These are phyloP conservation scores for Platichthys stellatus DNA, from an alignment of 2,113 vertebrate genomes.

Conservation along the genomic window DNA sequence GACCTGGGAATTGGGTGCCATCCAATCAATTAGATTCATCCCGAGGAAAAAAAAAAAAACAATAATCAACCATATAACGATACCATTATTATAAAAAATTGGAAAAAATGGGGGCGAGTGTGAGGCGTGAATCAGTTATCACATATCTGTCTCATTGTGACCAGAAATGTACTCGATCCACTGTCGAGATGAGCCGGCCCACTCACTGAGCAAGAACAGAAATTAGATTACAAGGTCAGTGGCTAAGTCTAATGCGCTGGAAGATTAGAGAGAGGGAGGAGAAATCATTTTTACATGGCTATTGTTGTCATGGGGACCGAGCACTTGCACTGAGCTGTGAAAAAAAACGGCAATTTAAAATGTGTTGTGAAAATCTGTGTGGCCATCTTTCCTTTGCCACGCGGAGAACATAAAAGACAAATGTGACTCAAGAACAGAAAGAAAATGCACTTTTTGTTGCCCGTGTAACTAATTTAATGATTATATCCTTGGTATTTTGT, in stretches of 20 bases:
- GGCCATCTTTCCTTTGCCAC: constrained; percentile 11
- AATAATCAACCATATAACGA: constrained; percentile 6
- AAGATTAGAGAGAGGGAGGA: constrained; percentile 56
- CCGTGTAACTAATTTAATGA: background rate
- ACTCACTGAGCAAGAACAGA: constrained; percentile 54
- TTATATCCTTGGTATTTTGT: background rate
- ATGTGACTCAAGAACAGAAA: background rate
- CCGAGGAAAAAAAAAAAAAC: background rate
- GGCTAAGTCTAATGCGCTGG: constrained; percentile 56
- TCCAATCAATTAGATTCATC: constrained; percentile 82
- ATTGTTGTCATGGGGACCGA: constrained; percentile 65
- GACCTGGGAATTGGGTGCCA: constrained; percentile 77
- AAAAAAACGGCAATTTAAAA: constrained; percentile 33
- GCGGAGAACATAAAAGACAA: background rate
- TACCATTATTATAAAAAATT: background rate
- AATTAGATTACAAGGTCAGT: constrained; percentile 70
- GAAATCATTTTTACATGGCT: constrained; percentile 53
- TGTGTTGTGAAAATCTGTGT: constrained; percentile 18
- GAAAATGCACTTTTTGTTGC: background rate
- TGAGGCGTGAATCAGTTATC: constrained; percentile 38
- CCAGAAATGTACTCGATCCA: constrained; percentile 52
- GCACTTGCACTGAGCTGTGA: constrained; percentile 43
- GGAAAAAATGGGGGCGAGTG: background rate
- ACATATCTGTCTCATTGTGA: constrained; percentile 32
- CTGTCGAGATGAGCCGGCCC: constrained; percentile 42